Percentiles rank a stretch among this genome's conserved stretches.
Evolutionary conservation across 2,888 invertebrate species (phyloP).

Genomic region (Parasteatoda lunata): DNA sequence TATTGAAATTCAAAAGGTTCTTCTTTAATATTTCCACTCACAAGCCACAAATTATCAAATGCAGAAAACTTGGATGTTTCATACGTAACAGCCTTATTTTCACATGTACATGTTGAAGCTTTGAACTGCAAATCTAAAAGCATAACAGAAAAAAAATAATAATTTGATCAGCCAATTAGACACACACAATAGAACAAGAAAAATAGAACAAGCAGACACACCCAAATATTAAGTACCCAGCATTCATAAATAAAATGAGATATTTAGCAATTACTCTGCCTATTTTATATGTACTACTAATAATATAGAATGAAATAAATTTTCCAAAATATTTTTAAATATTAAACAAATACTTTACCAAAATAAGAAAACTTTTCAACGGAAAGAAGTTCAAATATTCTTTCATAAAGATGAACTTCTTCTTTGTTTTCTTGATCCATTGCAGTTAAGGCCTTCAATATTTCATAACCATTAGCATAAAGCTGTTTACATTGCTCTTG

Average conservation of each 20-base stretch:
- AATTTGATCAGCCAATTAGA: too few relatives aligned
- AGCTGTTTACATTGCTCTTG: constrained; percentile 88
- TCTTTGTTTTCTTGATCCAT: constrained; percentile 83
- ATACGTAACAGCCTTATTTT: constrained; percentile 85
- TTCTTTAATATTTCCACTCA: constrained; percentile 91
- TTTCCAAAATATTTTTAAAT: background rate
- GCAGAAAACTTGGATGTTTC: constrained; percentile 94
- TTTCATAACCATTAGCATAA: constrained; percentile 86
- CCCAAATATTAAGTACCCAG: too few relatives aligned
- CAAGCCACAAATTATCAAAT: constrained; percentile 94
- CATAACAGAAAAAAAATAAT: background rate
- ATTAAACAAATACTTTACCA: constrained; percentile 78
- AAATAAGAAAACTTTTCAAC: constrained; percentile 95
- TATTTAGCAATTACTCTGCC: background rate
- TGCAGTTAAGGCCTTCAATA: constrained; percentile 85
- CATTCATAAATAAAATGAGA: too few relatives aligned
- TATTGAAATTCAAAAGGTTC: constrained; percentile 92
- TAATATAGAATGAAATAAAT: background rate
- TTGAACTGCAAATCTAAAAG: constrained; percentile 90
- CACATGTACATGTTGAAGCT: constrained; percentile 79
- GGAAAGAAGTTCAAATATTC: constrained; percentile 88
- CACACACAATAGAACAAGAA: too few relatives aligned
- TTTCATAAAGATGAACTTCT: constrained; percentile 79
- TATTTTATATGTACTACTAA: background rate
- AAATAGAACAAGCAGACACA: too few relatives aligned